phyloP scores from a whole-genome alignment of 2,113 vertebrate species.

The Calidris pygmaea region DNA sequence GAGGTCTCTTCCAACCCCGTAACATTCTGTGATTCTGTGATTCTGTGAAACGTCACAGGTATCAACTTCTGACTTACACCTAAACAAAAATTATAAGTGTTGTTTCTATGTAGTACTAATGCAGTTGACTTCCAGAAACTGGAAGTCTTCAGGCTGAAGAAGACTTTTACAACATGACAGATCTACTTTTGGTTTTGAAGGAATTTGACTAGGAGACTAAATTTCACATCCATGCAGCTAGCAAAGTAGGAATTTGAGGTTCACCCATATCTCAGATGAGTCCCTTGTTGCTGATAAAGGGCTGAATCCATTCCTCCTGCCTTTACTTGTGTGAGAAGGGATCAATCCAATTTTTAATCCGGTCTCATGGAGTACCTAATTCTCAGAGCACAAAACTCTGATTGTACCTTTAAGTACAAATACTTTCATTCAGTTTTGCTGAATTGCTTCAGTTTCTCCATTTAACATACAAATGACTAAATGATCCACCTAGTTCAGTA shows the following conservation, averaged over 20 bases:
- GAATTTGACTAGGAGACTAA: background rate
- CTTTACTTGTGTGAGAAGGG: background rate
- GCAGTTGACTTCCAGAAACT: background rate
- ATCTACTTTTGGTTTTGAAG: background rate
- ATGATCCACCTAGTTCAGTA: background rate
- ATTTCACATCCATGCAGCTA: background rate
- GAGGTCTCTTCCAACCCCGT: too few relatives aligned
- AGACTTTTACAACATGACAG: background rate
- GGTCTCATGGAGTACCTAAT: background rate
- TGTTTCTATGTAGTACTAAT: background rate
- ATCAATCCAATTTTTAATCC: background rate
- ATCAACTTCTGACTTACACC: background rate
- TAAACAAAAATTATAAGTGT: background rate
- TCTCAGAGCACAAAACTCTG: background rate
- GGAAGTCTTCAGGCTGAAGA: background rate
- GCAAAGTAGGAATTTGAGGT: background rate
- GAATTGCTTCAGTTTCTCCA: background rate
- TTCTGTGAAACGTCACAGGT: background rate
- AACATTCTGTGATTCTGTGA: too few relatives aligned
- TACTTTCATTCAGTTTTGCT: background rate
- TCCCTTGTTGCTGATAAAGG: background rate
- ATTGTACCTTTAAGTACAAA: background rate
- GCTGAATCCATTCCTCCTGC: background rate
- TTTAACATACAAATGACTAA: background rate
- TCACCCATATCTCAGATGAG: background rate